Percentiles rank a stretch among this genome's conserved stretches.
Evolutionary conservation across 2,888 invertebrate genomes (phyloP).

Genomic region (Mimas tiliae): DNA sequence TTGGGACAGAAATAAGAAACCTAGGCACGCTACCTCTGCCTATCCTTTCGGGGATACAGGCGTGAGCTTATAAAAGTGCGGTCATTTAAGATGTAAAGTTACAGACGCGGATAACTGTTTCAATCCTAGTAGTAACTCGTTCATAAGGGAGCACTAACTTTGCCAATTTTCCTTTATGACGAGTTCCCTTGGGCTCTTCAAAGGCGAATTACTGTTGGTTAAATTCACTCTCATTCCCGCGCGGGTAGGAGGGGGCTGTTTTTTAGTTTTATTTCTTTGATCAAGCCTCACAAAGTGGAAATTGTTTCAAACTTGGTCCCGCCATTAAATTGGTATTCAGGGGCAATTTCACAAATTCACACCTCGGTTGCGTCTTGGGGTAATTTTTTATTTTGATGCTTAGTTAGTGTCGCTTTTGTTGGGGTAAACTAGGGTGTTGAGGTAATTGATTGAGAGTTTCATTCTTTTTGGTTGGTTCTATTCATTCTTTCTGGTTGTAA

Average conservation of each 20-base stretch:
- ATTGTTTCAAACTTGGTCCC: slow-evolving; percentile 75
- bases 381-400: slow-evolving; percentile 34
- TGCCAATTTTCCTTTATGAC: slow-evolving; percentile 77
- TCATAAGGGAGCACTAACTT: slow-evolving; percentile 80
- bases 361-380: slow-evolving; percentile 51
- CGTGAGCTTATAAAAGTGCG: no score
- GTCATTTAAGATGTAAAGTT: no score
- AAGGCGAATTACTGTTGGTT: slow-evolving; percentile 82
- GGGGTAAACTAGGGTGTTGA: slow-evolving; percentile 5
- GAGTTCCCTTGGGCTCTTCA: slow-evolving; percentile 71
- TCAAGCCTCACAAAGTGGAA: slow-evolving; percentile 74
- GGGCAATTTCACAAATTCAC: slow-evolving; percentile 76
- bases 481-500: no score
- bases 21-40: no score
- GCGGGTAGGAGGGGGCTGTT: slow-evolving; percentile 64
- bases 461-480: no score
- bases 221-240: slow-evolving; percentile 80
- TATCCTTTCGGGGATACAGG: no score
- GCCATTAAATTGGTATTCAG: slow-evolving; percentile 75
- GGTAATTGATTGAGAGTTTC: not conserved
- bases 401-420: slow-evolving; percentile 22
- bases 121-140: slow-evolving; percentile 53
- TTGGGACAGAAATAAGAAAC: no score
- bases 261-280: slow-evolving; percentile 84
- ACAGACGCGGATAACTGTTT: not conserved